A percentile compares a stretch with the other conserved stretches of the same genome.
Evolutionary conservation across 2,888 invertebrate species (phyloP).

Genomic region (Hyppa rectilinea): DNA sequence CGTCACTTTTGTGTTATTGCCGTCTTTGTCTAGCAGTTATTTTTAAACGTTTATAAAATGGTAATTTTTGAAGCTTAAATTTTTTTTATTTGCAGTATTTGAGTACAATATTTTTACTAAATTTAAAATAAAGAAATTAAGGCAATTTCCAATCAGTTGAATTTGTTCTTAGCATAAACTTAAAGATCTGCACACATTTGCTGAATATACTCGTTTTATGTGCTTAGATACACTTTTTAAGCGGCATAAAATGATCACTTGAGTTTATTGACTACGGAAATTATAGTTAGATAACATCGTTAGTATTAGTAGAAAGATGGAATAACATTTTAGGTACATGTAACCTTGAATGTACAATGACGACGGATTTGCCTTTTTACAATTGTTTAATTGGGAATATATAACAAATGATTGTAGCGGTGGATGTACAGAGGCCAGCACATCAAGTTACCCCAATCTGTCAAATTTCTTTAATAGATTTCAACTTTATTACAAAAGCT

Average conservation of each 20-base stretch:
- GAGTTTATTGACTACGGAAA: background rate
- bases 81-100: too few species aligned
- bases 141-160: conserved; percentile 58
- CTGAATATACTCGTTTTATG: conserved; percentile 66
- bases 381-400: background rate
- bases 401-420: background rate
- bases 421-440: too few species aligned
- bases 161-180: conserved; percentile 65
- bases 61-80: too few species aligned
- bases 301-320: background rate
- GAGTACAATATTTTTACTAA: too few species aligned
- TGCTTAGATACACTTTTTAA: background rate
- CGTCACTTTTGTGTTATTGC: too few species aligned
- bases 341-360: background rate
- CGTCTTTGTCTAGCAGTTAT: too few species aligned
- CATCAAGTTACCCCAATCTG: too few species aligned
- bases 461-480: too few species aligned
- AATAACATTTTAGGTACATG: background rate
- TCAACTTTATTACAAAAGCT: too few species aligned
- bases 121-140: too few species aligned
- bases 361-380: too few species aligned
- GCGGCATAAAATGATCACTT: background rate
- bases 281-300: background rate
- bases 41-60: too few species aligned
- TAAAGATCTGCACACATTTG: conserved; percentile 66